Evolutionary conservation across 2,888 invertebrate species (phyloP), one percentile per base, ranked within the genome.

Genomic region (Nomada flava): DNA sequence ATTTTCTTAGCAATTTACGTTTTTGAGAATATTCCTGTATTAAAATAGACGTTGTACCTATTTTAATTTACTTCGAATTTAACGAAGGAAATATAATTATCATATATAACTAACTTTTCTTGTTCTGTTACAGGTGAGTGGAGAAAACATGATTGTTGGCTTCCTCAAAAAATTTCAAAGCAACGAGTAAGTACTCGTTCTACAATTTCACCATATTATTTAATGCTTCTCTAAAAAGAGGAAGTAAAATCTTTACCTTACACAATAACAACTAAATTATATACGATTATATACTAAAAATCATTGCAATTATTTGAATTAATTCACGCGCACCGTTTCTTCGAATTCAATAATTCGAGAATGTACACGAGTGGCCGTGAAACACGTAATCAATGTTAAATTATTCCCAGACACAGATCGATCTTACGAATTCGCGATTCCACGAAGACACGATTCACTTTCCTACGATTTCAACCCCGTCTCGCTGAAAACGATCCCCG

Each of bases 401-500:
- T 15, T 18, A 42, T 20, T 23, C 18, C 26, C 1, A 11, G 44
- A 73, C 44, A 36, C 10, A 15, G 20, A 20, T 57, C 59, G 59
- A 18, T 36, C 59, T 26, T 13, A 36, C 26, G 57, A 57, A 20
- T 36, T 60, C 59, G 10, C 18, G n/a, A 65, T 47, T 3, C 10
- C 18, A 18, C 59, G 53, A 53, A 2, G 65, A 7, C 47, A 29
- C 67, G 67, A 79, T 71, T 79, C 79, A 60, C 78, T 79, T 78
- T 52, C 15, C 29, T 9, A 55, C 52, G 52, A 68, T 65, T 68
- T 70, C 47, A 55, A 57, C 67, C 63, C 44, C 50, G 65, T 63
- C 69, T 67, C 29, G 63, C 60, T 52, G 76, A 76, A 78, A 86
- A 82, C 74, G 84, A 82, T 82, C 84, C 76, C 62, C 76, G 52